A percentile compares a stretch with the other conserved stretches of the same genome.
These are phyloP conservation scores for Argentina silus DNA, from an alignment of 2,797 vertebrate genomes.

Conservation along the genomic window DNA sequence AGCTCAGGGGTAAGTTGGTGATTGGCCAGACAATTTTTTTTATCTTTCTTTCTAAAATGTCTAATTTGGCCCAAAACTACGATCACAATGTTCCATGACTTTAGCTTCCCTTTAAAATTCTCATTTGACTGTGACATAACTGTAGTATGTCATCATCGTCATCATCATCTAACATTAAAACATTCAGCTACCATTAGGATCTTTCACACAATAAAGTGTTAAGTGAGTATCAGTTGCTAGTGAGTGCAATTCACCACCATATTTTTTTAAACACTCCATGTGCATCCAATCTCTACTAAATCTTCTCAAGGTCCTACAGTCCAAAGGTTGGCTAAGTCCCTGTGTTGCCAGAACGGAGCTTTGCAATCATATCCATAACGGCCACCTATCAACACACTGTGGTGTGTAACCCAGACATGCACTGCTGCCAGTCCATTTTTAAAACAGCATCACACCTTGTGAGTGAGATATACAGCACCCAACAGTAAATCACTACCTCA, in stretches of 20 bases:
- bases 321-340: constrained; percentile 25
- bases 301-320: neutral
- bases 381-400: constrained; percentile 35
- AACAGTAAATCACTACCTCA: neutral
- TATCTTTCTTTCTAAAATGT: too few species aligned
- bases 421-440: constrained; percentile 22
- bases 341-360: constrained; percentile 22
- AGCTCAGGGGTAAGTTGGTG: constrained; percentile 10
- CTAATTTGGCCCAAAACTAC: too few species aligned
- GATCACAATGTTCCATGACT: too few species aligned
- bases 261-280: constrained; percentile 10
- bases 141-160: neutral
- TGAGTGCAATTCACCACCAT: neutral
- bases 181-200: neutral
- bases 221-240: neutral
- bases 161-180: neutral
- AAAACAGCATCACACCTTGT: constrained; percentile 16
- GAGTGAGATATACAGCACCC: neutral
- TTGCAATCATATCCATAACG: constrained; percentile 28
- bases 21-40: constrained; percentile 12
- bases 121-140: neutral
- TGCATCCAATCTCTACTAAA: constrained; percentile 8
- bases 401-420: constrained; percentile 28
- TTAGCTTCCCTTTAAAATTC: neutral
- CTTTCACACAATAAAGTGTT: neutral